phyloP scores from a whole-genome alignment of 2,113 vertebrate species.

The Hemiscyllium ocellatum region DNA sequence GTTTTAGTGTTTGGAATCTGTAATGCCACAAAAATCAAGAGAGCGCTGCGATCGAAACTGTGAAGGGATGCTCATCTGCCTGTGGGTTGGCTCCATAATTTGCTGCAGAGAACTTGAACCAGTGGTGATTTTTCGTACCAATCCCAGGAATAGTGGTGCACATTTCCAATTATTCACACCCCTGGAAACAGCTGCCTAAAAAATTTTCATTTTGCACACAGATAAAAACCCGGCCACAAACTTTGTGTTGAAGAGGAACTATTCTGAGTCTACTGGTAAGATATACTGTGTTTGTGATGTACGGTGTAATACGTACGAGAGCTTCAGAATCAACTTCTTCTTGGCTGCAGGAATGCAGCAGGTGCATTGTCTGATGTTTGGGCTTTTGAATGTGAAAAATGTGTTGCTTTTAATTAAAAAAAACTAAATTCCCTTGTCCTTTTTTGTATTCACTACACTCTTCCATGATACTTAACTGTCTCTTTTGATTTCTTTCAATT shows the following conservation, averaged over 20 bases:
- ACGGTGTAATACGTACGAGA: slow-evolving; percentile 28
- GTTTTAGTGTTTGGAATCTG: slow-evolving; percentile 11
- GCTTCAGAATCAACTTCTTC: slow-evolving; percentile 17
- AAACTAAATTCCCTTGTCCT: slow-evolving; percentile 1
- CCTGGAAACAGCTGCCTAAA: slow-evolving; percentile 35
- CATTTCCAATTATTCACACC: slow-evolving; percentile 20
- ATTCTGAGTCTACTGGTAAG: slow-evolving; percentile 36
- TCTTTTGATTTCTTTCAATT: not conserved
- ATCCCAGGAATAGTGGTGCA: slow-evolving; percentile 16
- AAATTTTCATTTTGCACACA: slow-evolving; percentile 37
- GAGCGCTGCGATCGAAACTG: not conserved
- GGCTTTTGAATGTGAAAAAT: slow-evolving; percentile 27
- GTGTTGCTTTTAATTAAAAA: slow-evolving; percentile 20
- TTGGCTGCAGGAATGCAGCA: slow-evolving; percentile 27
- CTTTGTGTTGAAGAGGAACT: slow-evolving; percentile 37
- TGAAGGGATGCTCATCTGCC: not conserved
- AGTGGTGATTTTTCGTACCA: not conserved
- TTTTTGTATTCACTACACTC: not conserved
- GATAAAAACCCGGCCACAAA: slow-evolving; percentile 35
- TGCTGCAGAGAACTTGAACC: not conserved
- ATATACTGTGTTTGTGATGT: slow-evolving; percentile 32
- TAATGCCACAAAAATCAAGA: not conserved
- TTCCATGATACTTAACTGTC: not conserved
- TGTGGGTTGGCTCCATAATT: not conserved
- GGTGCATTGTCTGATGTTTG: not conserved